A percentile compares a stretch with the other conserved stretches of the same genome.
These are phyloP conservation scores for Platycercus adscitus DNA, from an alignment of 2,113 vertebrate species.

Conservation along the genomic window DNA sequence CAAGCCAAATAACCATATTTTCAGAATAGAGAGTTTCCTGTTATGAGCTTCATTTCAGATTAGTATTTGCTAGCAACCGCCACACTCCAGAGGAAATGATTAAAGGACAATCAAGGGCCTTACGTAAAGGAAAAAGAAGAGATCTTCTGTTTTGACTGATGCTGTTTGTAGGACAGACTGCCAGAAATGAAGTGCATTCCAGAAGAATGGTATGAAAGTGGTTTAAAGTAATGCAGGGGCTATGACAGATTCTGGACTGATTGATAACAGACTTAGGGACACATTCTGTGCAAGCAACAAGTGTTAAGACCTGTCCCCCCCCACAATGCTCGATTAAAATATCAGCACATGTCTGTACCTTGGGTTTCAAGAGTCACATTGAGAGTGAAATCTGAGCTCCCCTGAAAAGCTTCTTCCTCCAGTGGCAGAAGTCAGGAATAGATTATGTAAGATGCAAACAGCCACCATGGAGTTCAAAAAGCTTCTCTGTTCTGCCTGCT, in stretches of 20 bases:
- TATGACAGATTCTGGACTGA: neutral
- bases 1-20: neutral
- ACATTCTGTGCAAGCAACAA: neutral
- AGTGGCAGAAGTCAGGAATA: neutral
- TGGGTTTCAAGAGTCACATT: neutral
- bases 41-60: slow-evolving; percentile 49
- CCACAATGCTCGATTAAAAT: neutral
- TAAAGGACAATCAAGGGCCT: slow-evolving; percentile 1
- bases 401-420: neutral
- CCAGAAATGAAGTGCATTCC: neutral
- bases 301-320: neutral
- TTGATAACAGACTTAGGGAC: neutral
- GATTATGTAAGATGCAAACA: neutral
- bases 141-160: neutral
- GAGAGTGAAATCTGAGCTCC: neutral
- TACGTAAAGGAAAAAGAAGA: neutral
- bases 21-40: slow-evolving; percentile 41
- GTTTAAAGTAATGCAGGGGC: neutral
- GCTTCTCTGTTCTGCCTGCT: neutral
- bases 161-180: neutral
- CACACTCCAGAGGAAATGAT: slow-evolving; percentile 56
- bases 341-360: neutral
- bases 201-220: neutral
- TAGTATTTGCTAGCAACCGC: slow-evolving; percentile 42
- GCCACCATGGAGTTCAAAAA: neutral